Evolutionary conservation across 1,140 invertebrate species (phyloP).

Genomic region (Belonocnema kinseyi): DNA sequence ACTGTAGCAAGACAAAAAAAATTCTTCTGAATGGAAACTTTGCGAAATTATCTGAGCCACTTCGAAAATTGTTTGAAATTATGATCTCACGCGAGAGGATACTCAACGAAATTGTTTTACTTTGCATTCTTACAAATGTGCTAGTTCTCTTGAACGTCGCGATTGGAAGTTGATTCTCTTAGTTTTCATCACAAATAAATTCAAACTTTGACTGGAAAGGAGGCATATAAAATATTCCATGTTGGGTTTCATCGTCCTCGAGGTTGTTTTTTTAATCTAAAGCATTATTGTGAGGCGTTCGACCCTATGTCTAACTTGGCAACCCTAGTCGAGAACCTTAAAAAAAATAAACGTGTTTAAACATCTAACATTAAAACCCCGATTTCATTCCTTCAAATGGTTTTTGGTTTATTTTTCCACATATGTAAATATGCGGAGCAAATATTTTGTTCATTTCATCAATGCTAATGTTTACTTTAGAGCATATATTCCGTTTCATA

Average conservation of each 20-base stretch:
- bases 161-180: conserved; percentile 47
- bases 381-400: not conserved
- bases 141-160: no score
- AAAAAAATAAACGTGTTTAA: conserved; percentile 4
- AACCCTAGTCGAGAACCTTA: not conserved
- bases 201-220: not conserved
- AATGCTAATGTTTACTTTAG: not conserved
- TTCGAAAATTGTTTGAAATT: no score
- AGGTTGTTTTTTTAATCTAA: conserved; percentile 6
- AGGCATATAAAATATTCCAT: not conserved
- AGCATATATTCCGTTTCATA: not conserved
- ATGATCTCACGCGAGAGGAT: no score
- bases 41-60: not conserved
- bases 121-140: not conserved
- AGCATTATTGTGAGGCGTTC: conserved; percentile 27
- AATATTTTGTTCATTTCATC: not conserved
- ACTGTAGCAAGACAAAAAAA: no score
- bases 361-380: not conserved
- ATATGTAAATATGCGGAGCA: not conserved
- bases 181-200: conserved; percentile 10
- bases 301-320: conserved; percentile 2
- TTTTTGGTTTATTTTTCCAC: not conserved
- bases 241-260: not conserved
- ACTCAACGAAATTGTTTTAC: no score
- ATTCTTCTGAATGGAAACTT: not conserved